phyloP scores from a whole-genome alignment of 2,113 vertebrate genomes.

The Otus sunia region DNA sequence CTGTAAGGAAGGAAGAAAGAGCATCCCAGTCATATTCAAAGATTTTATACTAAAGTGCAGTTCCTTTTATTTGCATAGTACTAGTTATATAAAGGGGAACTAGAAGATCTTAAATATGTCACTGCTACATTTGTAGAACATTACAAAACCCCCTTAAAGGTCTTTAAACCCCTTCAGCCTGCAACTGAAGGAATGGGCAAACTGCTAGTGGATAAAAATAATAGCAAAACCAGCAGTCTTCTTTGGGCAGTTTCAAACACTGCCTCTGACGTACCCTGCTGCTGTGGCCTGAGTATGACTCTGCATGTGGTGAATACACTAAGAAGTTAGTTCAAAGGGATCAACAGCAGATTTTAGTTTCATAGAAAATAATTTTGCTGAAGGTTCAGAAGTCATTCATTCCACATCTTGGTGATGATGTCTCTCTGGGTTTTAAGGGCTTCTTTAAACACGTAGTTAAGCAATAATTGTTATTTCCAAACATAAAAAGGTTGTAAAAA shows the following conservation, averaged over 20 bases:
- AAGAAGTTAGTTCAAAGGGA: neutral
- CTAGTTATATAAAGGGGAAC: neutral
- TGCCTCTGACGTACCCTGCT: neutral
- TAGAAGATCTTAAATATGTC: neutral
- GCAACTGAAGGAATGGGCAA: neutral
- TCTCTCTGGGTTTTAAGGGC: neutral
- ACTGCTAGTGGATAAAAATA: neutral
- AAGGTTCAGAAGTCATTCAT: neutral
- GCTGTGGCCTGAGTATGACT: neutral
- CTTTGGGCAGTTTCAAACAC: neutral
- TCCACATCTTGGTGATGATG: neutral
- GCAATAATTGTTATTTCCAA: neutral
- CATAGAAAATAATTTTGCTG: neutral
- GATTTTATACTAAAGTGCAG: neutral
- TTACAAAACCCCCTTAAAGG: neutral
- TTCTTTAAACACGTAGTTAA: neutral
- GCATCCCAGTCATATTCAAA: neutral
- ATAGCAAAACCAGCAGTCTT: accelerated
- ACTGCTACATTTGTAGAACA: neutral
- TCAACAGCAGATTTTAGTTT: neutral
- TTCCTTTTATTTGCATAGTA: neutral
- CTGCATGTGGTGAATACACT: neutral
- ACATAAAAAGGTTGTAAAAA: neutral
- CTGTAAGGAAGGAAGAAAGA: neutral
- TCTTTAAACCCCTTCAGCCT: neutral